Conservation (phyloP, 2,113 vertebrate species). For the Pavo muticus region DNA sequence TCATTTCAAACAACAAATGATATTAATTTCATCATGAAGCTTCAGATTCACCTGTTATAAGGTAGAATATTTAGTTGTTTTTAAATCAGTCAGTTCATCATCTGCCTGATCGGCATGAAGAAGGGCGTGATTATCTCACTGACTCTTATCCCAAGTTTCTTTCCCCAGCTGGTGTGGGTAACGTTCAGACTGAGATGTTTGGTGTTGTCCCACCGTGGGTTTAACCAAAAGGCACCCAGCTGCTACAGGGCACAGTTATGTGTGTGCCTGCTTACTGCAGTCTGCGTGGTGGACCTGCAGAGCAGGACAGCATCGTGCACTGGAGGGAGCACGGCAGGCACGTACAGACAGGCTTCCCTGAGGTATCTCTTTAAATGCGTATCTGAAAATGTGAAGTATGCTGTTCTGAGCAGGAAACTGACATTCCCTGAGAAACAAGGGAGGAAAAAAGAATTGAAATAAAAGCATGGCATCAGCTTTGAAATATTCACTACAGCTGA, state of each 20-base stretch:
- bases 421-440: conserved; percentile 19
- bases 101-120: not conserved
- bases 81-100: not conserved
- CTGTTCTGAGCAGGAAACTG: conserved; percentile 18
- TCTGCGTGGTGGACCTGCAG: not conserved
- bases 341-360: not conserved
- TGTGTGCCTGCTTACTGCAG: not conserved
- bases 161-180: not conserved
- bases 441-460: not conserved
- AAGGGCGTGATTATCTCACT: not conserved
- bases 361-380: conserved; percentile 19
- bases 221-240: conserved; percentile 7
- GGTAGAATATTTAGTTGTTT: not conserved
- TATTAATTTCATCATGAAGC: not conserved
- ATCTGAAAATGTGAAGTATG: conserved; percentile 3
- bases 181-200: not conserved
- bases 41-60: not conserved
- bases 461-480: conserved; percentile 18
- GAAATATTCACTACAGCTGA: conserved; percentile 32
- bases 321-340: not conserved
- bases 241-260: not conserved
- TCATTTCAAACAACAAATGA: not conserved
- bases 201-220: not conserved
- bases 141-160: not conserved
- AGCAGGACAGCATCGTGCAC: conserved; percentile 29